These are phyloP conservation scores for Drosophila planitibia DNA, from an alignment of 2,888 invertebrate species.

Conservation along the genomic window DNA sequence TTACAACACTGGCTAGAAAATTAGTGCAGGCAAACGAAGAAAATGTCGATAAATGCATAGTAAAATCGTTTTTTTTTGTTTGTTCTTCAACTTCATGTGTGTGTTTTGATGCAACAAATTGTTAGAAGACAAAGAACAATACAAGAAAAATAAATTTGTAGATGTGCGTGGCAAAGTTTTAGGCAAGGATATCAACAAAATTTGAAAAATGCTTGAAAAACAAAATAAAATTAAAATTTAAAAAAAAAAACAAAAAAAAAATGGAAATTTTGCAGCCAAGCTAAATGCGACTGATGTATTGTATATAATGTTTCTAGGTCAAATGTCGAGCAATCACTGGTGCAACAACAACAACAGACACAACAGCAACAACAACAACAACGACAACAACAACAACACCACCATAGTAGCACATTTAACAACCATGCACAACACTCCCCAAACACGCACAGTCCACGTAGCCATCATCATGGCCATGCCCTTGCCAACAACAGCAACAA, in stretches of 20 bases:
- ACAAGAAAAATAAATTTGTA: background rate
- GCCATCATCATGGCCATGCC: constrained; percentile 70
- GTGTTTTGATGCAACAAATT: constrained; percentile 15
- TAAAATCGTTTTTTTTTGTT: background rate
- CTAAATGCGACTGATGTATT: constrained; percentile 80
- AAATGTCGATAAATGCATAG: constrained; percentile 4
- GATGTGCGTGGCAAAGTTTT: constrained; percentile 12
- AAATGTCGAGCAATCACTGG: constrained; percentile 85
- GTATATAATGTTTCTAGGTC: constrained; percentile 86
- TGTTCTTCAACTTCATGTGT: background rate
- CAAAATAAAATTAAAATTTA: constrained; percentile 8
- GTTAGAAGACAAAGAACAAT: background rate
- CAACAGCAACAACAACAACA: constrained; percentile 50
- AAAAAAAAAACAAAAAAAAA: constrained; percentile 22
- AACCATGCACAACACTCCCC: constrained; percentile 66
- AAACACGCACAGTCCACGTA: constrained; percentile 58
- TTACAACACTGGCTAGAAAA: constrained; percentile 17
- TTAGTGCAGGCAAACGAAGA: background rate
- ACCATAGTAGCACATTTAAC: constrained; percentile 63
- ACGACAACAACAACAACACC: constrained; percentile 71
- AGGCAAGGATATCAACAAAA: constrained; percentile 55
- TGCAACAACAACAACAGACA: constrained; percentile 81
- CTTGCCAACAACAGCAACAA: constrained; percentile 55
- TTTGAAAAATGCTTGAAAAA: constrained; percentile 62
- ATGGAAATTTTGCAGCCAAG: constrained; percentile 62